Base-by-base conservation (phyloP, 1,140 invertebrate species). In the Orchesella cincta region DNA sequence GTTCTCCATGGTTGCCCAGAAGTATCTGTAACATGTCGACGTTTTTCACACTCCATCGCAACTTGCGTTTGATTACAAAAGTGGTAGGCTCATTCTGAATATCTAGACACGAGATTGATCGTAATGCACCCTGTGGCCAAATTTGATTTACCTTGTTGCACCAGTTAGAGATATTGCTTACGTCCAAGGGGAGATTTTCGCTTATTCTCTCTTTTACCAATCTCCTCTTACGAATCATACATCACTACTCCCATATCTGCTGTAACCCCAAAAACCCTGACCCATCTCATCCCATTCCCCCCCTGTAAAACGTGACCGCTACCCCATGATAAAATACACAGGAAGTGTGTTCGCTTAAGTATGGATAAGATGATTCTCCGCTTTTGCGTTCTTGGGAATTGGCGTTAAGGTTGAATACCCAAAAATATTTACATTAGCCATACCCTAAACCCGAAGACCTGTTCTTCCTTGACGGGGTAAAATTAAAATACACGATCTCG, bases 361-460 rank as follows among this genome's bases (percentile, higher is more conserved):
- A 33, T 31, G 29, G 62, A 67, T 67, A 67, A 67, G n/a, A 67
- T 67, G 62, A 67, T 67, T 31, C 33, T 67, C 3, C 26, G 2
- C 33, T 67, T 67, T 67, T 57, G 3, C 62, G n/a, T 67, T 31
- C 62, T 8, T 31, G 29, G 26, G 62, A 31, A 31, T 33, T 3
- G 26, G n/a, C n/a, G n/a, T n/a, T n/a, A 14, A 31, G 26, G 62
- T 31, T 33, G 26, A 33, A 67, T 31, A 31, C 29, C 29, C 29
- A 67, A 57, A 67, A 67, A 57, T 67, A 67, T 67, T 33, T 67
- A 33, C n/a, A 67, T 29, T 29, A 67, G 31, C n/a, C 31, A 67
- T 67, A 31, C 31, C 62, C 29, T 33, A 33, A 67, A 33, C 8
- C n/a, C n/a, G n/a, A n/a, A n/a, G 12, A 67, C 8, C 31, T 62